Conservation (phyloP, 1,140 invertebrate genomes). For the Drosophila kepulauana region DNA sequence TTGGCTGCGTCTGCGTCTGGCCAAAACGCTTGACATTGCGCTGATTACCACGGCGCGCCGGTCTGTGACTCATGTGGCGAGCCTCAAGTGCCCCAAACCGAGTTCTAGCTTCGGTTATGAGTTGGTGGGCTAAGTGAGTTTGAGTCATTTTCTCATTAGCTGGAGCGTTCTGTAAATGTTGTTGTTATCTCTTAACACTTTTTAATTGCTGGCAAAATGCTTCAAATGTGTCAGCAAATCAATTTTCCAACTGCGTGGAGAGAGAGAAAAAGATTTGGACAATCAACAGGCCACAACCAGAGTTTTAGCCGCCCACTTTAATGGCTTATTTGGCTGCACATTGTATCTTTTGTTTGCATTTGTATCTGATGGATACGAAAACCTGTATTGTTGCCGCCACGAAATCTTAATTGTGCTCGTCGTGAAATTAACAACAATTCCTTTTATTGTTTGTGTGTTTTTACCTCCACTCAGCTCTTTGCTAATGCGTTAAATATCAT, state of each 20-base stretch:
- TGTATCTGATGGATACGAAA: conserved; percentile 18
- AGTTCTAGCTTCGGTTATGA: neutral
- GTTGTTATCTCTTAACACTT: conserved; percentile 66
- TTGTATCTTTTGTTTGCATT: neutral
- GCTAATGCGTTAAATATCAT: conserved; percentile 49
- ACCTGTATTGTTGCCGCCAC: conserved; percentile 17
- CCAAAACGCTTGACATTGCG: conserved; percentile 67
- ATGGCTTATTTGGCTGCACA: conserved; percentile 15
- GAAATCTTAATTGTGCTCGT: conserved; percentile 41
- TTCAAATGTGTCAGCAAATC: conserved; percentile 43
- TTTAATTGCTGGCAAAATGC: conserved; percentile 60
- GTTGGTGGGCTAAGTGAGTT: conserved; percentile 8
- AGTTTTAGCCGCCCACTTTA: conserved; percentile 36
- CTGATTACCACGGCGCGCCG: conserved; percentile 54
- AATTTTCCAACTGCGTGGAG: conserved; percentile 39
- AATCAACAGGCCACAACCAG: conserved; percentile 22
- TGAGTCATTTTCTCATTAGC: conserved; percentile 76
- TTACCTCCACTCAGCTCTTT: conserved; percentile 10
- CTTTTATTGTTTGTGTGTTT: conserved; percentile 23
- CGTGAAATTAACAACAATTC: conserved; percentile 38
- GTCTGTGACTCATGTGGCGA: conserved; percentile 53
- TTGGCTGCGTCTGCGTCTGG: conserved; percentile 25
- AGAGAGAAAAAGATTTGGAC: neutral
- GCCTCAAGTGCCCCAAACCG: too few species aligned
- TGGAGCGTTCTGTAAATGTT: conserved; percentile 29